Percentiles rank a stretch among this genome's conserved stretches.
Conservation (phyloP, 2,797 vertebrate genomes). For the Chelmon rostratus region DNA sequence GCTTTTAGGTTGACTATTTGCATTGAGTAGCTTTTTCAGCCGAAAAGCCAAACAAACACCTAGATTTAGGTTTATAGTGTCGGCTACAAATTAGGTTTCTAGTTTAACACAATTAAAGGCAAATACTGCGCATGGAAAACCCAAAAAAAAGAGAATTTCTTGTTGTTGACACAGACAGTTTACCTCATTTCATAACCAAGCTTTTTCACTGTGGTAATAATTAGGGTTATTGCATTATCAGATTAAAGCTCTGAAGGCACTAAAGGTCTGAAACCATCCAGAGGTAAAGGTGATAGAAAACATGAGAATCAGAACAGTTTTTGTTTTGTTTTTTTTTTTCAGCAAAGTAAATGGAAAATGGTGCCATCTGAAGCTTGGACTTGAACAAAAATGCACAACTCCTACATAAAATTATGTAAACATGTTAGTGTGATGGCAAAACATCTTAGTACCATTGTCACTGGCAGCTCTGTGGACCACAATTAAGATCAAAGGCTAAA, state of each 20-base stretch:
- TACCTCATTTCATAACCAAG: conserved; percentile 5
- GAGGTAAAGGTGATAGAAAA: conserved; percentile 32
- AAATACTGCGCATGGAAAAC: conserved; percentile 8
- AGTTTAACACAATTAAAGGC: conserved; percentile 19
- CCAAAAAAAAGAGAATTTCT: background rate
- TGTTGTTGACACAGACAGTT: background rate
- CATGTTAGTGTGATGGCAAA: conserved; percentile 38
- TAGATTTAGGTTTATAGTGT: conserved; percentile 6
- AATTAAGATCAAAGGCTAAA: conserved; percentile 23
- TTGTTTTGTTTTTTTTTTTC: no score
- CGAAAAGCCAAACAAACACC: background rate
- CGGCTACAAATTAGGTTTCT: conserved; percentile 22
- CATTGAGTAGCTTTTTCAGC: background rate
- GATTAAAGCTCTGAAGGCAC: conserved; percentile 30
- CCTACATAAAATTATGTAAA: conserved; percentile 59
- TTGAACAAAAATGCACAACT: conserved; percentile 20
- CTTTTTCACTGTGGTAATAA: conserved; percentile 20
- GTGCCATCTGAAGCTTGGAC: conserved; percentile 9
- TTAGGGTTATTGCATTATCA: conserved; percentile 18
- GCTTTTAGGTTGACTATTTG: conserved; percentile 4
- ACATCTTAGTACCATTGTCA: conserved; percentile 51
- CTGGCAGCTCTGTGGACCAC: conserved; percentile 23
- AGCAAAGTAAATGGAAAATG: conserved; percentile 31
- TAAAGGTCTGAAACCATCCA: conserved; percentile 22
- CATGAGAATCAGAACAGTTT: conserved; percentile 6